Evolutionary conservation across 1,140 invertebrate genomes (phyloP), one percentile per base, ranked within the genome.

Genomic region (Armadillidium nasatum): DNA sequence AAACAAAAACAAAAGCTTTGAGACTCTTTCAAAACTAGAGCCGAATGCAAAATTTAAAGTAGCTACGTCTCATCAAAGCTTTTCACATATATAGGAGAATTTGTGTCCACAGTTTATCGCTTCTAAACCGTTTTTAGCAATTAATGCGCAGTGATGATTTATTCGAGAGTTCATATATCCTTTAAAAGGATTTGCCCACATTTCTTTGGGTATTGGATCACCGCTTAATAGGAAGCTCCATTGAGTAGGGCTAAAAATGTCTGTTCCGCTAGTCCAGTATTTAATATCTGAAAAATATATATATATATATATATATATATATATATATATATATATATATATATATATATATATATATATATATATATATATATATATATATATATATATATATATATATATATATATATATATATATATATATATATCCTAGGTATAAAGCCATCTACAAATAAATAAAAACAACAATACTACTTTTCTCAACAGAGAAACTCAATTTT

Each of bases 211-310:
- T 11, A 75, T 75, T 21, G 19, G 10, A 11, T 60, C 46, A 0
- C 73, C 73, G 0, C 54, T 68, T 44, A 75, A 44, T 23, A 75
- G 43, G 43, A 68, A 75, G 15, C 33, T 67, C 73, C 73, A 75
- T 1, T 60, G 21, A 10, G 23, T 68, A 0, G 19, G 23, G 13
- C 44, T 44, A 54, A 75, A 75, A n/a, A 43, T 67, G 4, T 60
- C 66, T 15, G 73, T 75, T 11, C 73, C 73, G n/a, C 73, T 68
- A 22, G 73, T 75, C 73, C 73, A 75, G 73, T 75, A 67, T 60
- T 19, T 13, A 19, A 15, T 13, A 60, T 60, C 50, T 60, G 50
- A 1, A 33, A 33, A 3, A 33, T 33, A 33, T 33, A 33, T 33
- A 33, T 33, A 33, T 33, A 33, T 33, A 33, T 33, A 33, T 33